Conservation (phyloP, 2,113 vertebrate genomes). For the Semnornis frantzii region DNA sequence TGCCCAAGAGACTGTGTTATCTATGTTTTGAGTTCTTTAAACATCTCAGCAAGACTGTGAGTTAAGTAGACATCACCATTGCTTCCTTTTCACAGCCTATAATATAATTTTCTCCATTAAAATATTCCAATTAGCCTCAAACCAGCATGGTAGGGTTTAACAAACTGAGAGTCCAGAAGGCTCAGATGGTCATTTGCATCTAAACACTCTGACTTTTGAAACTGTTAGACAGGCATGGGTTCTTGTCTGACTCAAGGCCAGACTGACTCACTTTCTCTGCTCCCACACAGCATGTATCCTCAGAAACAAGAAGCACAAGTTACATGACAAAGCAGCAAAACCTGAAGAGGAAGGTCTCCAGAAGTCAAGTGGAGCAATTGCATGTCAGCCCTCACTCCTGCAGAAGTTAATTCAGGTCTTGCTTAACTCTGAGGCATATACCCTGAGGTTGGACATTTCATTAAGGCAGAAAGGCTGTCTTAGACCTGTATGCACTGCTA, state of each 20-base stretch:
- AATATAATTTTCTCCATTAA: no score
- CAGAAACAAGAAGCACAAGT: not conserved
- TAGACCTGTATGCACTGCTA: not conserved
- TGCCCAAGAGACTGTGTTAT: no score
- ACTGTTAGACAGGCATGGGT: not conserved
- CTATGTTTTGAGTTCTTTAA: no score
- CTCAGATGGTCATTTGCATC: not conserved
- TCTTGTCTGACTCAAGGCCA: not conserved
- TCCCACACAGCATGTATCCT: not conserved
- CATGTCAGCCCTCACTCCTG: not conserved
- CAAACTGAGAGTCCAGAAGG: not conserved
- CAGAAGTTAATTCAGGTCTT: not conserved
- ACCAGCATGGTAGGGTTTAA: not conserved
- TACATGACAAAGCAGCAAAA: not conserved
- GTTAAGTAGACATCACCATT: no score
- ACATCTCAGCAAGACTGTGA: no score
- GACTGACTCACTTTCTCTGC: not conserved
- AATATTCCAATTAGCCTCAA: no score
- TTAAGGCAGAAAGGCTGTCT: not conserved
- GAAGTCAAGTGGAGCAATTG: not conserved
- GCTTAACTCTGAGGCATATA: not conserved
- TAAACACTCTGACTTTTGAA: not conserved
- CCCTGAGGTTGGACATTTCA: not conserved
- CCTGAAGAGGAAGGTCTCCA: not conserved
- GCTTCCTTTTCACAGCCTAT: no score